Conservation (phyloP, 2,797 vertebrate species). For the Apodemus agrarius region DNA sequence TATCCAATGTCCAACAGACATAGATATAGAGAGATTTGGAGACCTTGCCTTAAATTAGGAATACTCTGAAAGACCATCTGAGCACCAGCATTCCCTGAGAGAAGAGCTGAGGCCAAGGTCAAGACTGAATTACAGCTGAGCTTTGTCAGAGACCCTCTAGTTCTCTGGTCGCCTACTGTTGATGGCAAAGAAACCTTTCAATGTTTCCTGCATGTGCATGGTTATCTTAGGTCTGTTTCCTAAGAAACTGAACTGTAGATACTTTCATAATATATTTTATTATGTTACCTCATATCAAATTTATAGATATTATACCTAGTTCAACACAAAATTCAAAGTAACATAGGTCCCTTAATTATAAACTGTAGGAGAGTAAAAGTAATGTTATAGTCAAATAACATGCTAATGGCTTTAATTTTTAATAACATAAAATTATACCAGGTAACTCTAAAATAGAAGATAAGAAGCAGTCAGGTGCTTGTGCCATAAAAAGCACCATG, state of each 20-base stretch:
- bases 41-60: neutral
- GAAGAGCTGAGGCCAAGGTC: neutral
- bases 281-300: neutral
- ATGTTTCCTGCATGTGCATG: neutral
- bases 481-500: neutral
- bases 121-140: neutral
- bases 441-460: neutral
- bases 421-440: neutral
- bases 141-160: neutral
- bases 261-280: slow-evolving; percentile 40
- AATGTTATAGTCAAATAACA: slow-evolving; percentile 37
- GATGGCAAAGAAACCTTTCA: neutral
- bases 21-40: too few relatives aligned
- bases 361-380: neutral
- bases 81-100: neutral
- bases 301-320: slow-evolving; percentile 2
- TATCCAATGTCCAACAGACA: neutral
- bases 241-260: neutral
- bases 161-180: neutral
- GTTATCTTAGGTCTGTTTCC: neutral
- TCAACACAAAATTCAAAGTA: slow-evolving; percentile 18
- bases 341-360: neutral
- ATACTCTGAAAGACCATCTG: neutral
- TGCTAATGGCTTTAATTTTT: slow-evolving; percentile 32
- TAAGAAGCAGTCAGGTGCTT: neutral